phyloP scores from a whole-genome alignment of 2,797 vertebrate genomes.

The Pristis pectinata region DNA sequence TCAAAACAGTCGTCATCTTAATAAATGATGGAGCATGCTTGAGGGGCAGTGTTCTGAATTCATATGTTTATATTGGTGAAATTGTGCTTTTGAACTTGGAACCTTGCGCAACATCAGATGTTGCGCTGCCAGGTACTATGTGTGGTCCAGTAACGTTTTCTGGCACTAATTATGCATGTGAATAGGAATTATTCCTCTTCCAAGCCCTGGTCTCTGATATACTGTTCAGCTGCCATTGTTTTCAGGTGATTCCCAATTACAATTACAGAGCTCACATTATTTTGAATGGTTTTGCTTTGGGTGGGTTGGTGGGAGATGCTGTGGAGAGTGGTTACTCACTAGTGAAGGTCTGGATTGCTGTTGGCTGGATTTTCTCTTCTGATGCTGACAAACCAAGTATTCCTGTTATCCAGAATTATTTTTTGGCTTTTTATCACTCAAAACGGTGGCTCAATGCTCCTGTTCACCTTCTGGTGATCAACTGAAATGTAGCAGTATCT shows the following conservation, averaged over 20 bases:
- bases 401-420: background rate
- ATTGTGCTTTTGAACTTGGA: background rate
- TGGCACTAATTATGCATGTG: background rate
- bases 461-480: no score
- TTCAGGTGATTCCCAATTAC: no score
- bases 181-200: background rate
- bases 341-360: background rate
- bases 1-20: no score
- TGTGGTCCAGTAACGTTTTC: no score
- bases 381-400: background rate
- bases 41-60: no score
- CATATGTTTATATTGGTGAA: background rate
- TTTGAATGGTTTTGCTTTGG: background rate
- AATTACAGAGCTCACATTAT: no score
- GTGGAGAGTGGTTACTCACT: background rate
- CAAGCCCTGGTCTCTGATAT: background rate
- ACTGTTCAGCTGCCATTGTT: no score
- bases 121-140: background rate
- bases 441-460: background rate
- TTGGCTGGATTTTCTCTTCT: background rate
- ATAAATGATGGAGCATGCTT: no score
- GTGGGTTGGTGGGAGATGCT: background rate
- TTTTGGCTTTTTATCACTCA: background rate
- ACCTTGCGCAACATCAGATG: background rate
- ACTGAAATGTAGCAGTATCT: background rate